These are phyloP conservation scores for Caenorhabditis becei DNA, from an alignment of 2,888 invertebrate genomes.

Conservation along the genomic window DNA sequence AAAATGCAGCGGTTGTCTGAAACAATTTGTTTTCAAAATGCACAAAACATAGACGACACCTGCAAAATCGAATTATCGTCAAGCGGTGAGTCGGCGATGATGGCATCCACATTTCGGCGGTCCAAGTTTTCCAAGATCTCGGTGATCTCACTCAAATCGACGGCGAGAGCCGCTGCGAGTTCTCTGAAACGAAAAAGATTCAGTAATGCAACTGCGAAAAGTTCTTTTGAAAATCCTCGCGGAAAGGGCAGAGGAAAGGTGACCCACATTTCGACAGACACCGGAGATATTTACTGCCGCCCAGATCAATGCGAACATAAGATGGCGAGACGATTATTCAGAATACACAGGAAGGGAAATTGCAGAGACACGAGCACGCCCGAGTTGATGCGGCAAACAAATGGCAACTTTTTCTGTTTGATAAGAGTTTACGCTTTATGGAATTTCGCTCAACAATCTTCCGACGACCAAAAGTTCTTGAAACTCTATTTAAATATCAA, in stretches of 20 bases:
- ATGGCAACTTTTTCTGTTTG: neutral
- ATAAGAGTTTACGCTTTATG: neutral
- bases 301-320: neutral
- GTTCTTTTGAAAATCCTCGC: neutral
- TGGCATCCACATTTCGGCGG: conserved; percentile 59
- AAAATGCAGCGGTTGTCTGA: conserved; percentile 64
- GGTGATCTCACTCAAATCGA: conserved; percentile 65
- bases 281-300: neutral
- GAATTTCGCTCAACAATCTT: too few relatives aligned
- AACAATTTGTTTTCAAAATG: conserved; percentile 6
- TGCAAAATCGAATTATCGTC: conserved; percentile 61
- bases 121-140: conserved; percentile 68
- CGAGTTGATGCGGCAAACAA: neutral
- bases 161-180: conserved; percentile 64
- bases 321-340: neutral
- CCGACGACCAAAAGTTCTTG: too few relatives aligned
- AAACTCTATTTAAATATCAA: too few relatives aligned
- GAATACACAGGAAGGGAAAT: neutral
- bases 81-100: conserved; percentile 63
- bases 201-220: neutral
- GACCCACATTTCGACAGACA: conserved; percentile 32
- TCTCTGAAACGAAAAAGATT: conserved; percentile 58
- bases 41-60: conserved; percentile 40
- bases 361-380: neutral
- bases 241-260: conserved; percentile 16